Base-by-base conservation (phyloP, 2,797 vertebrate genomes). In the Borostomias antarcticus region DNA sequence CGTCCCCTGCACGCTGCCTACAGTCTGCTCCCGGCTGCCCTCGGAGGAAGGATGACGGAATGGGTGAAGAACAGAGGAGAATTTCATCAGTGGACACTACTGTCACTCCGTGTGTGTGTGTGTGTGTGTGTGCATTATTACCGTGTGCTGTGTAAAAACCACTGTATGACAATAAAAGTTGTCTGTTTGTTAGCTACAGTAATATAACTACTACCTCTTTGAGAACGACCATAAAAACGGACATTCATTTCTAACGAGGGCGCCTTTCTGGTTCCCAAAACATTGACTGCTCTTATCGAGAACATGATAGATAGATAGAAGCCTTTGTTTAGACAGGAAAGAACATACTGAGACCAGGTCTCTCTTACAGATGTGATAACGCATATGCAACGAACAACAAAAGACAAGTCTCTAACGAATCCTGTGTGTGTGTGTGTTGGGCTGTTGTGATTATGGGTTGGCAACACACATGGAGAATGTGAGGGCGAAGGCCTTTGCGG, bases 341-440 rank as follows among this genome's bases (percentile, higher is more conserved):
- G n/a, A 25, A 9, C 26, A 8, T 66, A 40, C n/a, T n/a, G n/a
- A n/a, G n/a, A n/a, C n/a, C n/a, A n/a, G n/a, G n/a, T n/a, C n/a
- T n/a, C n/a, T n/a, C n/a, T n/a, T n/a, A n/a, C n/a, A n/a, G n/a
- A n/a, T n/a, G n/a, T n/a, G 70, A 73, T 64, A 70, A 13, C 19
- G 17, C 25, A 30, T 17, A 2, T 32, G n/a, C 26, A 29, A 54
- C 40, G 63, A 9, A 19, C 35, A 48, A 64, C 47, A 65, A 25
- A n/a, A 72, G 58, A 15, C 9, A 23, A 13, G 1, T 35, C 1
- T 4, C 25, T 30, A 58, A 43, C 76, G 23, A 15, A 8, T 75
- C 64, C 58, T 69, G 3, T 43, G n/a, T 48, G 51, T 75, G 73
- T 69, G 71, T 73, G n/a, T n/a, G n/a, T n/a, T n/a, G 77, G 69